phyloP scores from a whole-genome alignment of 2,888 invertebrate species.

The Ceratothoa steindachneri region DNA sequence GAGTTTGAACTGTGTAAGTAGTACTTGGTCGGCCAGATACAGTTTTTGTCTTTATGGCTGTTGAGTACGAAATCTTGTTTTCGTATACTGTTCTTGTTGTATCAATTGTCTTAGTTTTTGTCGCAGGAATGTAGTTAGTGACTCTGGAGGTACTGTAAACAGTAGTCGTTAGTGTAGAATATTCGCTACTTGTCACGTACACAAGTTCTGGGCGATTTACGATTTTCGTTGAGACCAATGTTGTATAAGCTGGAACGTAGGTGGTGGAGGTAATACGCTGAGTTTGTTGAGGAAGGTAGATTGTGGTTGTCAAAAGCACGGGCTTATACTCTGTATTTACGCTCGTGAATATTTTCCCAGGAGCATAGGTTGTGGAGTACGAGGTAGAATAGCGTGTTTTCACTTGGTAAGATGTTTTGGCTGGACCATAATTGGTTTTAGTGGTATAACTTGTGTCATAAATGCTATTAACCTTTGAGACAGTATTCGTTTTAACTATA shows the following conservation, averaged over 20 bases:
- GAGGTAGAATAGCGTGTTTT: neutral
- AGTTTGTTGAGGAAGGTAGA: neutral
- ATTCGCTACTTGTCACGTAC: neutral
- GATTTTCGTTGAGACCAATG: neutral
- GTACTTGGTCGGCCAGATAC: too few species aligned
- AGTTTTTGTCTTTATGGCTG: too few species aligned
- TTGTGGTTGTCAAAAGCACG: too few species aligned
- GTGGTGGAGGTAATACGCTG: neutral
- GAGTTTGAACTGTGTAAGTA: too few species aligned
- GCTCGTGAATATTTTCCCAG: neutral
- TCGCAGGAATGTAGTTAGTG: neutral
- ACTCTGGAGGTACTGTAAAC: neutral
- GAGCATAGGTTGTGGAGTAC: neutral
- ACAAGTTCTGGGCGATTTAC: neutral
- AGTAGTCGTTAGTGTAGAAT: neutral
- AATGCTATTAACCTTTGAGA: neutral
- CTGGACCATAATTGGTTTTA: neutral
- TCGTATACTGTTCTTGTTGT: too few species aligned
- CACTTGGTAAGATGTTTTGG: neutral
- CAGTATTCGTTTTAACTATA: neutral
- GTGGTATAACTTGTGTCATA: neutral
- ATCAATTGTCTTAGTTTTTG: too few species aligned
- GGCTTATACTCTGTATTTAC: neutral
- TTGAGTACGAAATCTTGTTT: too few species aligned
- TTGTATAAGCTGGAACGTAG: neutral